Evolutionary conservation across 1,140 invertebrate genomes (phyloP), one percentile per base, ranked within the genome.

Genomic region (Mizuhopecten yessoensis): DNA sequence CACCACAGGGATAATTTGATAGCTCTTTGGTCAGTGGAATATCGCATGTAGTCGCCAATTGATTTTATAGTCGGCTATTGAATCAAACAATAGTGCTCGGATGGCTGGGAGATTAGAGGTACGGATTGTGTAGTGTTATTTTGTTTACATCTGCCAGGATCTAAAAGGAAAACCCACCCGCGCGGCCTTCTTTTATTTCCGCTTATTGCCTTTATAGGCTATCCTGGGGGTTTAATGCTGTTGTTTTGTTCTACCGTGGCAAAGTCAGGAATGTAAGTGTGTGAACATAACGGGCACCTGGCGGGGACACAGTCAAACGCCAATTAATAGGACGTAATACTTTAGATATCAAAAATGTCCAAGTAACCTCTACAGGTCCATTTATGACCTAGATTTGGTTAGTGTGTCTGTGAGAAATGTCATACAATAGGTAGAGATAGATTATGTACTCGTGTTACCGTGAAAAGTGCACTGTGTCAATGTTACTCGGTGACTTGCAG

Each of bases 1-100:
- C 57, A 75, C 57, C 57, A 75, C 57, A 75, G 57, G 57, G n/a
- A 75, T 75, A 75, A 75, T 75, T 75, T 75, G n/a, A 75, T 29
- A 75, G 57, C 57, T 75, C 57, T 75, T 75, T 75, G 57, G 57
- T 75, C 57, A 29, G 57, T 29, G 57, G 29, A 75, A 75, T 75
- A 75, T 75, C 23, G 23, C n/a, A 75, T 75, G 57, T 75, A 75
- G 57, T 75, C 29, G 57, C 57, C 57, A 75, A 75, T 75, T 75
- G 57, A 75, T 75, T 75, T 75, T 75, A 75, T 75, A 29, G 57
- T 7, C 23, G 11, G 7, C 57, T n/a, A 75, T 75, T 75, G 57
- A 75, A 75, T 29, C n/a, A 29, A 29, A 75, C 57, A 75, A 75
- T 29, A 11, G 57, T 7, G n/a, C n/a, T 75, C 57, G 57, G 23